A percentile compares a stretch with the other conserved stretches of the same genome.
Evolutionary conservation across 2,797 vertebrate species (phyloP).

Genomic region (Erithacus rubecula): DNA sequence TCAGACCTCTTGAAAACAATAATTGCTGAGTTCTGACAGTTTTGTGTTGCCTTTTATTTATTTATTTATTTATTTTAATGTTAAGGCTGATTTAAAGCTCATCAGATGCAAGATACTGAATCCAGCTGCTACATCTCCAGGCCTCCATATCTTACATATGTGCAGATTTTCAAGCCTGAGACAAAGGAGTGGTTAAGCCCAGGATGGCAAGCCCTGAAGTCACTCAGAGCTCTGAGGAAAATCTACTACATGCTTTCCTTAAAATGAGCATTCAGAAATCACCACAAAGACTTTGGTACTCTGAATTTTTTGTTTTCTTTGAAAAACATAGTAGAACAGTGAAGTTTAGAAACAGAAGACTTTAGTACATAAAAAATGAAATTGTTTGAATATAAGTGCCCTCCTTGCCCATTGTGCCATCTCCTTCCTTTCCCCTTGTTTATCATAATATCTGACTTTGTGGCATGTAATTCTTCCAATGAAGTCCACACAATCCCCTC

Average conservation of each 20-base stretch:
- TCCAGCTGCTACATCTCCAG: neutral
- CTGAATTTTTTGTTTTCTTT: neutral
- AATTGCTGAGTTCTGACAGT: neutral
- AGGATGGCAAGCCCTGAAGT: neutral
- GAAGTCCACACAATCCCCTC: neutral
- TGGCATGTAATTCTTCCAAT: neutral
- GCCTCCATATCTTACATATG: accelerated
- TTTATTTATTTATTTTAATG: neutral
- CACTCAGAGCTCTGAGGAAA: neutral
- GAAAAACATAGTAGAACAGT: neutral
- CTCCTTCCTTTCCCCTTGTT: neutral
- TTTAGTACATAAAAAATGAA: neutral
- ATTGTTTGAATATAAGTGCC: neutral
- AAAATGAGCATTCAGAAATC: neutral
- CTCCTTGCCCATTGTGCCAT: neutral
- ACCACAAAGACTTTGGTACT: neutral
- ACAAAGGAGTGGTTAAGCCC: neutral
- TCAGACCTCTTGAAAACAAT: neutral
- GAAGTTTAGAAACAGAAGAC: neutral
- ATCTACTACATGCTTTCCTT: neutral
- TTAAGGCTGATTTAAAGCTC: neutral
- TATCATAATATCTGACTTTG: neutral
- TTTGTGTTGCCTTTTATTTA: accelerated
- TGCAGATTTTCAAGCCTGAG: neutral
- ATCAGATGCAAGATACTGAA: neutral